Percentiles rank a stretch among this genome's conserved stretches.
Evolutionary conservation across 2,888 invertebrate genomes (phyloP).

Genomic region (Oscheius onirici): DNA sequence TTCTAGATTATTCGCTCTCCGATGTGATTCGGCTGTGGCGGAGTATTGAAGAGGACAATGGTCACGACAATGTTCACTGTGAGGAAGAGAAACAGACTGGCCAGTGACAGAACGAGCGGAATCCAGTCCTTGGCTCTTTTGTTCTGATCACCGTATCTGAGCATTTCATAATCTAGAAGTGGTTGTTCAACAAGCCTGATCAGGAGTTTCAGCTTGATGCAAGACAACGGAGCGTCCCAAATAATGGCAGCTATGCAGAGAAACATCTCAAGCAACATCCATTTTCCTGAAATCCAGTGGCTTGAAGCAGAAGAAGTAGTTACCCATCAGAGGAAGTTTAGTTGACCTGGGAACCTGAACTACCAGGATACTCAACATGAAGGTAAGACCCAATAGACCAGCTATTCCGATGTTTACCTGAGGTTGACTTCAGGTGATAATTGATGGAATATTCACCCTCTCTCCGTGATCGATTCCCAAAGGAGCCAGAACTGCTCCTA

Average conservation of each 20-base stretch:
- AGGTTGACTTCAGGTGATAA: too few relatives aligned
- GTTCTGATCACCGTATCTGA: not conserved
- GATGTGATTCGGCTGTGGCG: not conserved
- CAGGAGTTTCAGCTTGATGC: not conserved
- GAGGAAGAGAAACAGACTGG: not conserved
- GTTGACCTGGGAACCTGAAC: slow-evolving; percentile 12
- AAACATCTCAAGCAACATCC: slow-evolving; percentile 3
- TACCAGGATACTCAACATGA: slow-evolving; percentile 12
- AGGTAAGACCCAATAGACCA: slow-evolving; percentile 12
- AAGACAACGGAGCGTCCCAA: not conserved
- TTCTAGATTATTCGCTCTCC: not conserved
- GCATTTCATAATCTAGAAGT: too few relatives aligned
- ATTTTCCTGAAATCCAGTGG: not conserved
- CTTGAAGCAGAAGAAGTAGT: not conserved
- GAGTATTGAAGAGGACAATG: not conserved
- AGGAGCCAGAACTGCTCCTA: slow-evolving; percentile 6
- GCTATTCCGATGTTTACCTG: slow-evolving; percentile 23
- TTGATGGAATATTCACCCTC: not conserved
- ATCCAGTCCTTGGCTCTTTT: not conserved
- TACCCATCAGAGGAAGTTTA: slow-evolving; percentile 27
- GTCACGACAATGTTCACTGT: not conserved
- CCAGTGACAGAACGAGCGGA: not conserved
- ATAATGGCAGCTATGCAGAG: not conserved
- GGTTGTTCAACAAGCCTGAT: too few relatives aligned
- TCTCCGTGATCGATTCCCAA: slow-evolving; percentile 25